Evolutionary conservation across 2,888 invertebrate genomes (phyloP).

Genomic region (Pyrgus malvae): DNA sequence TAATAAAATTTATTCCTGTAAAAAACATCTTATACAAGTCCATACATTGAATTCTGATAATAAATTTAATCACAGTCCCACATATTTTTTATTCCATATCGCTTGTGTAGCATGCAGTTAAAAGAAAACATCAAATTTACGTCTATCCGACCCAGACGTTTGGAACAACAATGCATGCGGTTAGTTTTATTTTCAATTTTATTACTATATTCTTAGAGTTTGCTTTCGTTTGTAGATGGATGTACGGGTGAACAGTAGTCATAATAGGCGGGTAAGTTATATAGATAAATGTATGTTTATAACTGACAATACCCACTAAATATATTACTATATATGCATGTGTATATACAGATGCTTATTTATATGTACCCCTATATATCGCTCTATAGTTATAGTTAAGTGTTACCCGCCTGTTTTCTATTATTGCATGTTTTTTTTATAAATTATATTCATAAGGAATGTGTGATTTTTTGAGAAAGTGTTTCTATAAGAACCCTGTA

Average conservation of each 20-base stretch:
- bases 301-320: constrained; percentile 22
- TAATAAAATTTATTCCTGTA: too few species aligned
- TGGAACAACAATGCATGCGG: constrained; percentile 37
- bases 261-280: constrained; percentile 81
- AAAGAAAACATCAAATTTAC: neutral
- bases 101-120: constrained; percentile 23
- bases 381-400: neutral
- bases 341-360: constrained; percentile 29
- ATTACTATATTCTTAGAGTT: constrained; percentile 66
- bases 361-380: constrained; percentile 39
- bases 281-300: constrained; percentile 29
- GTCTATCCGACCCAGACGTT: constrained; percentile 14
- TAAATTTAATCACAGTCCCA: too few species aligned
- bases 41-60: too few species aligned
- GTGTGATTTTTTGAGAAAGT: too few species aligned
- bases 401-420: constrained; percentile 45
- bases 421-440: constrained; percentile 35
- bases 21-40: too few species aligned
- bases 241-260: constrained; percentile 81
- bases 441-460: too few species aligned
- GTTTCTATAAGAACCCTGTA: too few species aligned
- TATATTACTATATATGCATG: constrained; percentile 29
- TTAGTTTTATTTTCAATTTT: constrained; percentile 42
- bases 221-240: constrained; percentile 82
- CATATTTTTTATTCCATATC: constrained; percentile 11